Evolutionary conservation across 2,113 vertebrate genomes (phyloP).

Genomic region (Carlito syrichta): DNA sequence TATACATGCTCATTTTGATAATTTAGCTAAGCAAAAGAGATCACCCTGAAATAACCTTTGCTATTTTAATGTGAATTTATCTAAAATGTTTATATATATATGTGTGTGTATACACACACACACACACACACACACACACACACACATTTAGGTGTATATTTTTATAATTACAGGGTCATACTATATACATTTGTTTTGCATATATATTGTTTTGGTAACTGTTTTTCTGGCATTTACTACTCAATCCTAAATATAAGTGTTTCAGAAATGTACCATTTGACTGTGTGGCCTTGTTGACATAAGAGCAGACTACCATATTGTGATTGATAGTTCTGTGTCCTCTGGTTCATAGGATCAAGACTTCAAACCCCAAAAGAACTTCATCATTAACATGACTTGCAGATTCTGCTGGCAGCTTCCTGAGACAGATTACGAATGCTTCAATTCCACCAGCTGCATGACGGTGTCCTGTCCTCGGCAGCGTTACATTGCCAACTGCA

Average conservation of each 20-base stretch:
- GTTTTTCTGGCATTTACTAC: neutral
- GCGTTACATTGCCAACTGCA: slow-evolving; percentile 90
- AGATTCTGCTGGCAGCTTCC: slow-evolving; percentile 98
- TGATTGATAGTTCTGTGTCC: neutral
- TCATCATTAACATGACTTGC: slow-evolving; percentile 90
- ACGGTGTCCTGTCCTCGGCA: slow-evolving; percentile 93
- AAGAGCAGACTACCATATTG: accelerated
- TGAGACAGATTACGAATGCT: slow-evolving; percentile 89
- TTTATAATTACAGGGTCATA: neutral
- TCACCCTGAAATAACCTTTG: neutral
- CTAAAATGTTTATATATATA: no score
- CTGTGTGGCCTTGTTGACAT: neutral
- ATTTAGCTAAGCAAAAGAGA: neutral
- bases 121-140: no score
- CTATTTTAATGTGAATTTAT: neutral
- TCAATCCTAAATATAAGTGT: neutral
- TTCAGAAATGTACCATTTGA: neutral
- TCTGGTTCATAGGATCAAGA: slow-evolving; percentile 83
- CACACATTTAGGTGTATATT: neutral
- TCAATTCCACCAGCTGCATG: slow-evolving; percentile 91
- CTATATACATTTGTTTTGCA: neutral
- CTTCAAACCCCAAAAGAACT: slow-evolving; percentile 84
- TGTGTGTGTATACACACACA: no score
- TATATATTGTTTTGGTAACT: neutral
- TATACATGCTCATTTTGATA: neutral